Evolutionary conservation across 2,797 vertebrate species (phyloP), one percentile per base, ranked within the genome.

Genomic region (Meriones psammophilus): DNA sequence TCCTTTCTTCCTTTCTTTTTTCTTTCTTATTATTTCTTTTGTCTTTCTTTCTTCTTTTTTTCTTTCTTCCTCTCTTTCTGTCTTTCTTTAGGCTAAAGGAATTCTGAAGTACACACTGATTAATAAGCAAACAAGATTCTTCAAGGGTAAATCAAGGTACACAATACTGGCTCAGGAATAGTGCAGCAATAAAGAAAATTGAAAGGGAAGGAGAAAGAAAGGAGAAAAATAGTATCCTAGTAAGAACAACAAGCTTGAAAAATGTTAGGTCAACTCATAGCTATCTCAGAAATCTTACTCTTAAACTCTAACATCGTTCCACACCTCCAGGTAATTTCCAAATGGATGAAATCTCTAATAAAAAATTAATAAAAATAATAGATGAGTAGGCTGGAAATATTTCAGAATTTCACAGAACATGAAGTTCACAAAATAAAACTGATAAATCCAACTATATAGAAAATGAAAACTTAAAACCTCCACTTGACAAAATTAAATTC

Each of bases 91-190:
- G n/a, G 64, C 28, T 78, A 88, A 95, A 91, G 42, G n/a, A 95
- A 90, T 93, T 89, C 36, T 74, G 58, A 92, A 94, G 30, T 83
- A 95, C 50, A 69, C 88, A 64, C 36, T 85, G 30, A 76, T 78
- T 95, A 95, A 88, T 83, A 94, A 96, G 64, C 12, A 87, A 96
- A 76, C 13, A 85, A 69, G 9, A 39, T 93, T 86, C 62, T 88
- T 88, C 36, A 71, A 93, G 88, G 18, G 54, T 46, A 92, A 96
- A 91, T 92, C 64, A 68, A 79, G 42, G 73, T 88, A 76, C 1
- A 66, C 8, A 26, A 8, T 42, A 71, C 15, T 54, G 6, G 17
- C 73, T 77, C 17, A 36, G 83, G 66, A 94, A n/a, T 5, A 74
- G 39, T 46, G 15, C 81, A 77, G 10, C 36, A 91, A 26, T 9